Conservation (phyloP, 2,797 vertebrate genomes). For the Etheostoma nigrum region DNA sequence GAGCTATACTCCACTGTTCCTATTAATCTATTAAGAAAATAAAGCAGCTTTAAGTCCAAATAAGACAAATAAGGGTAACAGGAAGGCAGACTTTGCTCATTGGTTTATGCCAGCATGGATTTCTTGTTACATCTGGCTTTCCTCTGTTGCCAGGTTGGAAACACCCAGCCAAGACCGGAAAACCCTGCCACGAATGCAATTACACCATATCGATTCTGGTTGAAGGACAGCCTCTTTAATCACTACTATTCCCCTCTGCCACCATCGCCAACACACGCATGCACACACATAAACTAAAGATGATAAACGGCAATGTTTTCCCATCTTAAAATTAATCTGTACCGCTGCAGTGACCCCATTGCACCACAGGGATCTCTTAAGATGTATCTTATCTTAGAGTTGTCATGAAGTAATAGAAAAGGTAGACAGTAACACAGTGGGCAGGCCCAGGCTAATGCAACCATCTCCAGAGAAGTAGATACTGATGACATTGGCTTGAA, state of each 20-base stretch:
- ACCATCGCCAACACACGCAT: slow-evolving; percentile 21
- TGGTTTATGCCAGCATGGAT: slow-evolving; percentile 12
- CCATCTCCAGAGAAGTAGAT: slow-evolving; percentile 61
- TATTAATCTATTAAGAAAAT: too few relatives aligned
- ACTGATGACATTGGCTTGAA: slow-evolving; percentile 72
- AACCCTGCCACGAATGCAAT: slow-evolving; percentile 51
- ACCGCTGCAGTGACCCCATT: slow-evolving; percentile 46
- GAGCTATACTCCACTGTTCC: too few relatives aligned
- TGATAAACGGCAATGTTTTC: slow-evolving; percentile 51
- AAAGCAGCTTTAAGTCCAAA: not conserved
- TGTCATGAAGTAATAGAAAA: slow-evolving; percentile 59
- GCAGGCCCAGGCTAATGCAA: slow-evolving; percentile 59
- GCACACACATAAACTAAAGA: slow-evolving; percentile 39
- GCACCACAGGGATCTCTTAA: slow-evolving; percentile 42
- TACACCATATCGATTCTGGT: slow-evolving; percentile 58
- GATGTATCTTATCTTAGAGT: slow-evolving; percentile 50
- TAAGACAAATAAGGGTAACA: not conserved
- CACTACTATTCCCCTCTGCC: slow-evolving; percentile 6
- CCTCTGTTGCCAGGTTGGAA: slow-evolving; percentile 31
- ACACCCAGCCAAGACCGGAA: slow-evolving; percentile 42
- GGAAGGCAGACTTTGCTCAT: not conserved
- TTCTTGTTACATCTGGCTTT: slow-evolving; percentile 32
- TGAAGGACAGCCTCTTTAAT: slow-evolving; percentile 60
- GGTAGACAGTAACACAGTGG: slow-evolving; percentile 35
- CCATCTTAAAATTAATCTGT: slow-evolving; percentile 44